phyloP scores from a whole-genome alignment of 2,797 vertebrate species.

The Coluber constrictor region DNA sequence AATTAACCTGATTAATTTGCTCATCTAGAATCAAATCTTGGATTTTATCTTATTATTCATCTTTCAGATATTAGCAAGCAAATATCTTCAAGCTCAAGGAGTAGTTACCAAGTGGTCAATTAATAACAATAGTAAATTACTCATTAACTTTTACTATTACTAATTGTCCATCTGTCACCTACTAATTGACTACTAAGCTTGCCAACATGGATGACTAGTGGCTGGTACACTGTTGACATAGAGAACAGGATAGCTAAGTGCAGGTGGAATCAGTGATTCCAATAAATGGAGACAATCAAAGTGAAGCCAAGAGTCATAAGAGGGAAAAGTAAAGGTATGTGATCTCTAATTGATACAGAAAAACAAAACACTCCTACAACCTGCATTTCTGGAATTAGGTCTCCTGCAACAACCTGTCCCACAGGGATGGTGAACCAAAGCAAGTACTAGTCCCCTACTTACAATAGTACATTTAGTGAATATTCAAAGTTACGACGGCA shows the following conservation, averaged over 20 bases:
- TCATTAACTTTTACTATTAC: background rate
- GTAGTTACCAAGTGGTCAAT: background rate
- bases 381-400: background rate
- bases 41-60: background rate
- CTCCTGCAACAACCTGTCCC: background rate
- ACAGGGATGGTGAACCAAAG: background rate
- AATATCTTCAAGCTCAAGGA: background rate
- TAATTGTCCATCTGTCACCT: background rate
- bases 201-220: background rate
- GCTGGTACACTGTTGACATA: background rate
- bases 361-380: background rate
- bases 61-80: background rate
- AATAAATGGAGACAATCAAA: background rate
- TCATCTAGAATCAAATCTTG: background rate
- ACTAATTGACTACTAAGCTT: background rate
- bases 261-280: background rate
- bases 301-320: background rate
- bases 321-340: background rate
- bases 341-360: background rate
- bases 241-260: background rate
- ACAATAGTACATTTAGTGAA: background rate
- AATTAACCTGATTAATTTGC: background rate
- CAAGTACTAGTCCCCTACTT: background rate
- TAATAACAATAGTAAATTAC: background rate
- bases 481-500: background rate